Evolutionary conservation across 2,113 vertebrate genomes (phyloP).

Genomic region (Gymnogyps californianus): DNA sequence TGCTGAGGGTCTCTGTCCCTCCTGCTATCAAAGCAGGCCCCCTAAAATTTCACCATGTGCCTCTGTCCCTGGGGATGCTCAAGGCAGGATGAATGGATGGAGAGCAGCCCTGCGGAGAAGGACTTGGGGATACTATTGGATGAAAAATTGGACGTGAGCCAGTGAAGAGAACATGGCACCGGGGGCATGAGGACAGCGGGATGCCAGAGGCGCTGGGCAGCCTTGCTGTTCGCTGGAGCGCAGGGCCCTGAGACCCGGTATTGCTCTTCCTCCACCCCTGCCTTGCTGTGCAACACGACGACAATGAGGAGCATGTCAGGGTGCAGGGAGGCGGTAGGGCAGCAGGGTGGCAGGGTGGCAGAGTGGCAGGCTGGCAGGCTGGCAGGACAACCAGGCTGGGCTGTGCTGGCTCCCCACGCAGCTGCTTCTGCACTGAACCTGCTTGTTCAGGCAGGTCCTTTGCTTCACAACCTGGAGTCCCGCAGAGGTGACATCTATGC

Average conservation of each 20-base stretch:
- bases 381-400: not conserved
- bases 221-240: accelerated
- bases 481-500: not conserved
- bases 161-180: accelerated
- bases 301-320: not conserved
- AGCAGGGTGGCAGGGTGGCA: not conserved
- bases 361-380: not conserved
- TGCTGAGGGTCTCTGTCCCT: not conserved
- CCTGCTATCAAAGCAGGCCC: not conserved
- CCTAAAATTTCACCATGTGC: accelerated
- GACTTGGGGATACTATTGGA: too few species aligned
- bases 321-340: too few species aligned
- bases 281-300: not conserved
- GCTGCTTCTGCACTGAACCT: not conserved
- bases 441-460: not conserved
- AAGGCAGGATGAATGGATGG: not conserved
- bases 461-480: not conserved
- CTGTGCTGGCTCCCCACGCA: accelerated
- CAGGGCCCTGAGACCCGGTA: too few species aligned
- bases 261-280: not conserved
- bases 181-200: not conserved
- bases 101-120: not conserved
- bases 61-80: not conserved
- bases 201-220: not conserved
- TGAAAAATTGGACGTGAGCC: not conserved